Evolutionary conservation across 2,888 invertebrate genomes (phyloP).

Genomic region (Pristionchus mayeri): DNA sequence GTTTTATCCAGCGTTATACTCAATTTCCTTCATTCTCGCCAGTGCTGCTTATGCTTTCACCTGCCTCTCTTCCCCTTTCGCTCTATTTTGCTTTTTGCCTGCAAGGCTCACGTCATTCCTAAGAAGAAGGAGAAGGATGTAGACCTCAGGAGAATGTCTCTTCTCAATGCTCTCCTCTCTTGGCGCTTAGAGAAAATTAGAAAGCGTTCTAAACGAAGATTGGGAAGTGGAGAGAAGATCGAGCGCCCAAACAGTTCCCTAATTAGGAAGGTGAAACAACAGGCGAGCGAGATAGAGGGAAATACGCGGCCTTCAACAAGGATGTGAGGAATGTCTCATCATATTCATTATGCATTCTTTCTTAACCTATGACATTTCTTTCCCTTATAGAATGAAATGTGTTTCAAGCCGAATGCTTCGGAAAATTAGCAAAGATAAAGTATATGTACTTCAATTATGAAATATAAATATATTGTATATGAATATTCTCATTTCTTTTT

Average conservation of each 20-base stretch:
- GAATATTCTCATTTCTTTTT: too few species aligned
- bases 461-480: too few species aligned
- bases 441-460: too few species aligned
- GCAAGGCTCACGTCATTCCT: background rate
- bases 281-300: background rate
- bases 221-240: constrained; percentile 11
- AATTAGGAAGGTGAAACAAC: constrained; percentile 31
- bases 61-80: background rate
- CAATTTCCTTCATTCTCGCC: background rate
- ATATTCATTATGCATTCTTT: too few species aligned
- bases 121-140: background rate
- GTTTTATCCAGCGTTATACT: too few species aligned
- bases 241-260: background rate
- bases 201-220: constrained; percentile 3
- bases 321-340: background rate
- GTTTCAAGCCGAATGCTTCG: too few species aligned
- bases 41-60: background rate
- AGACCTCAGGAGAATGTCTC: background rate
- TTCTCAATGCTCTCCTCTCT: background rate
- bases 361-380: too few species aligned
- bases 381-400: too few species aligned
- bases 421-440: too few species aligned
- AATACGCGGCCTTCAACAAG: background rate
- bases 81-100: background rate
- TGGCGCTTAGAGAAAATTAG: background rate